Evolutionary conservation across 2,113 vertebrate species (phyloP).

Genomic region (Pseudolaguvia tuberculata): DNA sequence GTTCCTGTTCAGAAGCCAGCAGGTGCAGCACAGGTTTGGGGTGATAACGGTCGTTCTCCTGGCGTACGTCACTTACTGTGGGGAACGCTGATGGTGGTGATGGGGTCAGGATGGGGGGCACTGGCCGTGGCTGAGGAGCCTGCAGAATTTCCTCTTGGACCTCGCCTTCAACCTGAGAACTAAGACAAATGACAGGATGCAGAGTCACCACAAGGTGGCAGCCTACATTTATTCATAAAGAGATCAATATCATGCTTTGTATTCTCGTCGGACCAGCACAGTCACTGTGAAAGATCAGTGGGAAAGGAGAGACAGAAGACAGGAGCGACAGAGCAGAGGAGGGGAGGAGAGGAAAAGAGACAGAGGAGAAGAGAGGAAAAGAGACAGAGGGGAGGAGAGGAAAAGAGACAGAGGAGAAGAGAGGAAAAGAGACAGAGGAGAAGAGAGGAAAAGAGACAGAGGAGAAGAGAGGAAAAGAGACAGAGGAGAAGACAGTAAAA

Average conservation of each 20-base stretch:
- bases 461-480: too few species aligned
- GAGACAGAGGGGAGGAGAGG: too few species aligned
- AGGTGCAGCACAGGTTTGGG: conserved; percentile 92
- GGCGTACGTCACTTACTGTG: conserved; percentile 89
- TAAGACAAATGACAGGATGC: conserved; percentile 34
- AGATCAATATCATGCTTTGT: not conserved
- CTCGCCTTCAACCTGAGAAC: conserved; percentile 84
- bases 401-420: too few species aligned
- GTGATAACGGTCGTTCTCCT: conserved; percentile 95
- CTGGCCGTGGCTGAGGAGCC: conserved; percentile 91
- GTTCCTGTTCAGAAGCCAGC: conserved; percentile 72
- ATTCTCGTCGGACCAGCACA: too few species aligned
- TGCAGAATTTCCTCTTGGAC: conserved; percentile 97
- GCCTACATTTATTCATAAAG: conserved; percentile 4
- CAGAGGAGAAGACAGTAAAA: too few species aligned
- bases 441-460: too few species aligned
- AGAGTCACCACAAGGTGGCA: conserved; percentile 59
- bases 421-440: too few species aligned
- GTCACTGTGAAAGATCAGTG: too few species aligned
- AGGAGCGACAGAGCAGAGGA: too few species aligned
- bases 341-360: too few species aligned
- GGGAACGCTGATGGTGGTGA: conserved; percentile 93
- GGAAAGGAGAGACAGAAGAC: too few species aligned
- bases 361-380: too few species aligned
- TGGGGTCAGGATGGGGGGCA: conserved; percentile 93